phyloP scores from a whole-genome alignment of 2,797 vertebrate species.

The Cyprinella venusta region DNA sequence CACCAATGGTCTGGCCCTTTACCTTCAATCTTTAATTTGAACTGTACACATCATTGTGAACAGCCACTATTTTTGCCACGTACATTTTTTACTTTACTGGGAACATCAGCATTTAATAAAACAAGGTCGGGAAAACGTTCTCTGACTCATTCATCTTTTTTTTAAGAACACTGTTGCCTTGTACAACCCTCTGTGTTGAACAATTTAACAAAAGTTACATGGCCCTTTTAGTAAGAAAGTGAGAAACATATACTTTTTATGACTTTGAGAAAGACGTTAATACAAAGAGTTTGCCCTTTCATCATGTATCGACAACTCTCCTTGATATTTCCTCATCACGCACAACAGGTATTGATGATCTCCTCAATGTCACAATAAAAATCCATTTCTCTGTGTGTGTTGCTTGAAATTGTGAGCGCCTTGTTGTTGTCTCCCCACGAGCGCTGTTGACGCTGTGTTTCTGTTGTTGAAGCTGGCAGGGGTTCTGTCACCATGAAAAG shows the following conservation, averaged over 20 bases:
- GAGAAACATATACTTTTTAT: slow-evolving; percentile 31
- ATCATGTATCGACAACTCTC: slow-evolving; percentile 36
- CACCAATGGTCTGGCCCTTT: background rate
- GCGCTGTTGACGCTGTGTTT: slow-evolving; percentile 41
- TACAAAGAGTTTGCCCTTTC: slow-evolving; percentile 40
- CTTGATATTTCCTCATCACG: slow-evolving; percentile 33
- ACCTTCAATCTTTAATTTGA: background rate
- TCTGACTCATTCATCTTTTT: background rate
- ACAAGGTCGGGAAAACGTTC: background rate
- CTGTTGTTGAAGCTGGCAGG: slow-evolving; percentile 42
- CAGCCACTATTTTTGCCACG: background rate
- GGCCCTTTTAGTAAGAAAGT: slow-evolving; percentile 15
- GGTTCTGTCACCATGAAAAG: slow-evolving; percentile 53
- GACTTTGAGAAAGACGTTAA: slow-evolving; percentile 18
- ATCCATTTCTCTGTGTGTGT: slow-evolving; percentile 46
- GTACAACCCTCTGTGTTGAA: background rate
- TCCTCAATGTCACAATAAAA: slow-evolving; percentile 53
- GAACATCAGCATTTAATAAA: background rate
- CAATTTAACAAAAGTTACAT: slow-evolving; percentile 24
- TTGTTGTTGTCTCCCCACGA: slow-evolving; percentile 44
- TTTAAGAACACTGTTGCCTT: background rate
- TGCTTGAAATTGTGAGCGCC: slow-evolving; percentile 43
- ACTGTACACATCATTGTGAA: background rate
- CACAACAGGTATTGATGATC: slow-evolving; percentile 47
- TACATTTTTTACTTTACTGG: background rate